Evolutionary conservation across 2,113 vertebrate genomes (phyloP), one percentile per base, ranked within the genome.

Genomic region (Propithecus coquereli): DNA sequence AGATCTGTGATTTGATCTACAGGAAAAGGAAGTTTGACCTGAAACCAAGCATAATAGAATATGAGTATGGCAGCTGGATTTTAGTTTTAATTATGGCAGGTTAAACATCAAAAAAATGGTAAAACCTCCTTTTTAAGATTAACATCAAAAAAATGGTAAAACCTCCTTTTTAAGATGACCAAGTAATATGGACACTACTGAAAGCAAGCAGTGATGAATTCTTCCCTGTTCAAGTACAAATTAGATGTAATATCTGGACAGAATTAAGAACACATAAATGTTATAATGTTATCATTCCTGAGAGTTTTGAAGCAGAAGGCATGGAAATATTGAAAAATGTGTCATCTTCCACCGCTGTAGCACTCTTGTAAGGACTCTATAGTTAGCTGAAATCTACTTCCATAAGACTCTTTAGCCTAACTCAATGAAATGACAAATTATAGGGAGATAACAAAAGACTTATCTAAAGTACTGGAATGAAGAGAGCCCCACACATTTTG

Each of bases 1-100:
- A 99, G 99, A 99, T 99, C 99, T 97, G 99, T 99, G 99, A 99
- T 99, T 99, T 99, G 99, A 99, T 99, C 99, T 81, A 99, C 99
- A 90, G 99, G 99, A 98, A 99, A 99, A 96, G 99, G 99, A 98
- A 99, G 99, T 98, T 99, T 99, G 97, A 99, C 99, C 99, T 99
- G 98, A 68, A 98, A 98, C 71, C 97, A 97, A 95, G 97, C 94
- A 97, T 54, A 91, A 92, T 2, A 92, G 40, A 65, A 30, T 13
- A 76, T 73, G 54, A 81, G 90, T 93, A 91, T 20, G 47, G 47
- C 18, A 79, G 61, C 18, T 92, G 83, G 45, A 45, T 32, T 91
- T 87, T 65, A 40, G 52, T 96, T 88, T 86, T 71, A 73, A 76
- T 66, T 81, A 37, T 66, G 90, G 70, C 8, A 83, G 80, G 25